These are phyloP conservation scores for Antennarius striatus DNA, from an alignment of 2,113 vertebrate genomes.

Conservation along the genomic window DNA sequence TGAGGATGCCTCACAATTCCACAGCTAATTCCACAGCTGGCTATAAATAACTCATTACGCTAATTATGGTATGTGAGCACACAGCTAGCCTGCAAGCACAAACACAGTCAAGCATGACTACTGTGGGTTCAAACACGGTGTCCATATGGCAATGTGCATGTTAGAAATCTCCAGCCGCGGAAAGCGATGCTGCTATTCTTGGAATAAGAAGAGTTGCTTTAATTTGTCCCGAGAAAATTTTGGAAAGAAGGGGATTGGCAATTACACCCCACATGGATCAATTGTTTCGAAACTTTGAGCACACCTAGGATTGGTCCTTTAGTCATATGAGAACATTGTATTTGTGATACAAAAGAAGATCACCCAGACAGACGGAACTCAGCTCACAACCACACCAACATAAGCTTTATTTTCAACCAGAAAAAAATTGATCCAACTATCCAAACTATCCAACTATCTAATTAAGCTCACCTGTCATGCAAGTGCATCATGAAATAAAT, in stretches of 20 bases:
- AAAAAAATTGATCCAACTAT: background rate
- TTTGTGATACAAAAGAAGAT: no score
- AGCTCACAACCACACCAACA: no score
- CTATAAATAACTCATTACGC: constrained; percentile 81
- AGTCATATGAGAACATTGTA: no score
- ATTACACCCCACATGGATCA: no score
- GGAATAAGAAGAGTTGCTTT: constrained; percentile 9
- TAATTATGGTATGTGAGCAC: constrained; percentile 73
- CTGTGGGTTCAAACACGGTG: constrained; percentile 46
- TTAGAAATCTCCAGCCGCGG: constrained; percentile 23
- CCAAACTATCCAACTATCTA: background rate
- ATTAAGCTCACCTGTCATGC: background rate
- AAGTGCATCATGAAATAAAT: background rate
- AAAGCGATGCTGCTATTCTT: background rate
- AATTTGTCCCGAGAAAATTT: constrained; percentile 12
- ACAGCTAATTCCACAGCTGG: constrained; percentile 72
- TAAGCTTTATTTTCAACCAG: no score
- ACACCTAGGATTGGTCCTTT: no score
- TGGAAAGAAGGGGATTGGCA: background rate
- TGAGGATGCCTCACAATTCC: constrained; percentile 71
- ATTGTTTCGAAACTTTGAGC: no score
- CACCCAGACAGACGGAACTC: no score
- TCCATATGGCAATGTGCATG: constrained; percentile 46
- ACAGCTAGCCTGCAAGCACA: constrained; percentile 57
- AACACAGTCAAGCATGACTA: constrained; percentile 67